Percentiles rank a stretch among this genome's conserved stretches.
These are phyloP conservation scores for Arenicola marina DNA, from an alignment of 2,888 invertebrate genomes.

Conservation along the genomic window DNA sequence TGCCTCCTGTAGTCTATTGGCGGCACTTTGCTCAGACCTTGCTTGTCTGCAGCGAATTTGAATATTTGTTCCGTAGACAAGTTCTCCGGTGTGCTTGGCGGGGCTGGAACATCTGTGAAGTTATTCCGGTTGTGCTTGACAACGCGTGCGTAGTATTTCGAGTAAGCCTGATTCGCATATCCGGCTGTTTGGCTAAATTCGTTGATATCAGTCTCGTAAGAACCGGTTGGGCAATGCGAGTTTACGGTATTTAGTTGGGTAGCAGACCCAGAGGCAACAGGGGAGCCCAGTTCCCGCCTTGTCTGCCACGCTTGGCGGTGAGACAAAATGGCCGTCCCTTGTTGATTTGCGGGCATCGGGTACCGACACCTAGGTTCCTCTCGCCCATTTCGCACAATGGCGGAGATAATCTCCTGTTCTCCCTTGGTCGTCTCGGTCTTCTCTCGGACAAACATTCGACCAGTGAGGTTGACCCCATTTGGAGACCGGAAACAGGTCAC, in stretches of 20 bases:
- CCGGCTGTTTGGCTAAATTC: neutral
- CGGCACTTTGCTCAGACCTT: neutral
- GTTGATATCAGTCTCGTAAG: neutral
- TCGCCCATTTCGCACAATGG: neutral
- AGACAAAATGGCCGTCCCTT: neutral
- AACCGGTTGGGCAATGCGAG: neutral
- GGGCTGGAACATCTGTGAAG: too few relatives aligned
- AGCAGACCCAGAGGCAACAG: neutral
- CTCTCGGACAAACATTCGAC: neutral
- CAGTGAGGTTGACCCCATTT: too few relatives aligned
- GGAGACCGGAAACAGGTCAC: too few relatives aligned
- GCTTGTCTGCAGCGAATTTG: neutral
- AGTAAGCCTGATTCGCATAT: too few relatives aligned
- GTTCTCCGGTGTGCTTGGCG: neutral
- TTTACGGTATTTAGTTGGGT: neutral
- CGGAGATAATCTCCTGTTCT: neutral
- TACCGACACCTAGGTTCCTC: too few relatives aligned
- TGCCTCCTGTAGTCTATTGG: neutral
- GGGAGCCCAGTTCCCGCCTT: neutral
- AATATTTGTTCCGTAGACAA: neutral
- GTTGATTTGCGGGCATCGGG: neutral
- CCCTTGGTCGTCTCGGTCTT: neutral
- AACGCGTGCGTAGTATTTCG: too few relatives aligned
- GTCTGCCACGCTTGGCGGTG: neutral
- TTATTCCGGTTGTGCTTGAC: too few relatives aligned